Evolutionary conservation across 1,140 invertebrate species (phyloP).

Genomic region (Phenacoccus solenopsis): DNA sequence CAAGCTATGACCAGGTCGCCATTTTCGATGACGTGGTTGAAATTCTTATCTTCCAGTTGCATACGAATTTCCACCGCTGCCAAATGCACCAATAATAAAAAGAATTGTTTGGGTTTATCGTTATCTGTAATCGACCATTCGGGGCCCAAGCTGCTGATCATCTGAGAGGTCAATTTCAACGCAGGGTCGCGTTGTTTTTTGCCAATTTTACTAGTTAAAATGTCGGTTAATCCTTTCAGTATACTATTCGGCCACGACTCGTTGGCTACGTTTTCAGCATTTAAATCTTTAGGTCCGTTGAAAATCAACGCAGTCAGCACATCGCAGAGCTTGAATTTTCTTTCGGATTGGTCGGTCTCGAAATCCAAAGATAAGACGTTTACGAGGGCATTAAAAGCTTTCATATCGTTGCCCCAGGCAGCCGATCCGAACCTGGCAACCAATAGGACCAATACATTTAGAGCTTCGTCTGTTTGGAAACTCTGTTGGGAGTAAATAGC

Average conservation of each 20-base stretch:
- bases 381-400: slow-evolving; percentile 65
- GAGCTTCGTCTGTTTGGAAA: slow-evolving; percentile 72
- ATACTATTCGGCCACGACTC: slow-evolving; percentile 67
- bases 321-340: slow-evolving; percentile 72
- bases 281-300: slow-evolving; percentile 51
- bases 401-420: slow-evolving; percentile 58
- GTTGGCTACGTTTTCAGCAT: slow-evolving; percentile 43
- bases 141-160: slow-evolving; percentile 66
- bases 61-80: slow-evolving; percentile 83
- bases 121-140: slow-evolving; percentile 69
- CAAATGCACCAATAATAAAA: slow-evolving; percentile 70
- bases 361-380: slow-evolving; percentile 75
- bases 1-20: slow-evolving; percentile 65
- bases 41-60: slow-evolving; percentile 67
- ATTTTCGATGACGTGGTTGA: slow-evolving; percentile 62
- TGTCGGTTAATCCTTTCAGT: slow-evolving; percentile 62
- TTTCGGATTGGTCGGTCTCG: slow-evolving; percentile 68
- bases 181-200: slow-evolving; percentile 78
- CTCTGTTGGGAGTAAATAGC: slow-evolving; percentile 72
- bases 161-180: slow-evolving; percentile 62
- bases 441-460: slow-evolving; percentile 60
- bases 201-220: slow-evolving; percentile 71
- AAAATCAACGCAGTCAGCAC: slow-evolving; percentile 59
- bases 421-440: slow-evolving; percentile 50
- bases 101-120: slow-evolving; percentile 65